These are phyloP conservation scores for Ostrea edulis DNA, from an alignment of 1,140 invertebrate species.

Conservation along the genomic window DNA sequence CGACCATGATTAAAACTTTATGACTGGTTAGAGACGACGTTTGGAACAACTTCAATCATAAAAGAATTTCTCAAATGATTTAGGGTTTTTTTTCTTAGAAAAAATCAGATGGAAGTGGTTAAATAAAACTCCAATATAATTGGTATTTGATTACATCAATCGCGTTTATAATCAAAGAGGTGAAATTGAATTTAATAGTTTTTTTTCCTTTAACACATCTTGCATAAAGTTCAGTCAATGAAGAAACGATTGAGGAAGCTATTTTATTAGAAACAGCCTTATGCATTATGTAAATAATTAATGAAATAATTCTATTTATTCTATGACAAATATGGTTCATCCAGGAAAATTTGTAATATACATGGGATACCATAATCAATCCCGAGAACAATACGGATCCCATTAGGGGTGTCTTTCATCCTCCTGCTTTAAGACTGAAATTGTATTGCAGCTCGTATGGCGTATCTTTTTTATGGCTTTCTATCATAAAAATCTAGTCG, in stretches of 20 bases:
- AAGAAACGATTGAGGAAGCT: slow-evolving; percentile 11
- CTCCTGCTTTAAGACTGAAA: slow-evolving; percentile 14
- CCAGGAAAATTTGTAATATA: slow-evolving; percentile 30
- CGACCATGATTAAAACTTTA: background rate
- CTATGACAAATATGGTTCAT: slow-evolving; percentile 1
- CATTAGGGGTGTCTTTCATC: slow-evolving; percentile 31
- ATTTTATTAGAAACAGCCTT: background rate
- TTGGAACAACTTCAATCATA: background rate
- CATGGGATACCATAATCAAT: slow-evolving; percentile 35
- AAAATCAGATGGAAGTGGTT: background rate
- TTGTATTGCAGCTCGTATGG: background rate
- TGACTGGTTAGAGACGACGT: background rate
- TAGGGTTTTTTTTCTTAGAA: background rate
- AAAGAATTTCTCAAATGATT: background rate
- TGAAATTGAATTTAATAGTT: background rate
- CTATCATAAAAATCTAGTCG: slow-evolving; percentile 36
- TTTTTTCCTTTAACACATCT: background rate
- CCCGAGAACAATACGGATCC: slow-evolving; percentile 10
- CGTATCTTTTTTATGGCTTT: slow-evolving; percentile 27
- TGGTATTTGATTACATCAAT: background rate
- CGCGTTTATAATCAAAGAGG: background rate
- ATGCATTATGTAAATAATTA: slow-evolving; percentile 2
- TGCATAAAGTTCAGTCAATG: background rate
- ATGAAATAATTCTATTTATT: slow-evolving; percentile 36
- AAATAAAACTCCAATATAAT: background rate